phyloP scores from a whole-genome alignment of 2,113 vertebrate genomes.

The Catharus bicknelli region DNA sequence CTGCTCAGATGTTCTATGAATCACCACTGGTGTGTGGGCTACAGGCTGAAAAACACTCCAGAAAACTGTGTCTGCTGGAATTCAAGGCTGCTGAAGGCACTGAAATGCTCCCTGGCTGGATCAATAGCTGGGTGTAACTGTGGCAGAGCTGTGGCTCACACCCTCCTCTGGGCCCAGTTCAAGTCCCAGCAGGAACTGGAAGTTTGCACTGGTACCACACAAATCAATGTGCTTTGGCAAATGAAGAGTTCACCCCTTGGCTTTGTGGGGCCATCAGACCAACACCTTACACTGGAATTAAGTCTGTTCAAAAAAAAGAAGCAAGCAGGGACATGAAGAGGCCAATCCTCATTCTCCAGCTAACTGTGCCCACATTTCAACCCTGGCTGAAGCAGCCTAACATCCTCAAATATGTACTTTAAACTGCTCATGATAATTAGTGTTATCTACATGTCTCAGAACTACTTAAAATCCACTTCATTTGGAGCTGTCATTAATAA shows the following conservation, averaged over 20 bases:
- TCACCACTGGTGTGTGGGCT: conserved; percentile 33
- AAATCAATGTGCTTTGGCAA: background rate
- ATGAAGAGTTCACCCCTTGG: background rate
- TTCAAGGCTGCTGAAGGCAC: background rate
- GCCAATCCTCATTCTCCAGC: background rate
- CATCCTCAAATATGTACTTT: conserved; percentile 18
- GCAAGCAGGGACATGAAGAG: background rate
- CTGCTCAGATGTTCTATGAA: conserved; percentile 49
- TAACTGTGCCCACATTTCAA: background rate
- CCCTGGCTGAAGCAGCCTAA: background rate
- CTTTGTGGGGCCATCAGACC: background rate
- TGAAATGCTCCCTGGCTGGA: background rate
- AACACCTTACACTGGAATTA: background rate
- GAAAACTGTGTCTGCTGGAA: background rate
- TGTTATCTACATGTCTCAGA: conserved; percentile 18
- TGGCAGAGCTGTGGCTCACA: background rate
- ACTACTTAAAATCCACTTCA: conserved; percentile 52
- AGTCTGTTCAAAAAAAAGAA: background rate
- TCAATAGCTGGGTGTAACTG: background rate
- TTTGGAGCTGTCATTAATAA: conserved; percentile 51
- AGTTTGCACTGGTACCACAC: background rate
- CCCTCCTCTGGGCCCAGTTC: background rate
- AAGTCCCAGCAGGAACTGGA: background rate
- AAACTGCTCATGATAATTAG: conserved; percentile 22
- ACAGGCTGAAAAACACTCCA: conserved; percentile 2